Base-by-base conservation (phyloP, 2,113 vertebrate genomes). In the Tragelaphus imberbis region DNA sequence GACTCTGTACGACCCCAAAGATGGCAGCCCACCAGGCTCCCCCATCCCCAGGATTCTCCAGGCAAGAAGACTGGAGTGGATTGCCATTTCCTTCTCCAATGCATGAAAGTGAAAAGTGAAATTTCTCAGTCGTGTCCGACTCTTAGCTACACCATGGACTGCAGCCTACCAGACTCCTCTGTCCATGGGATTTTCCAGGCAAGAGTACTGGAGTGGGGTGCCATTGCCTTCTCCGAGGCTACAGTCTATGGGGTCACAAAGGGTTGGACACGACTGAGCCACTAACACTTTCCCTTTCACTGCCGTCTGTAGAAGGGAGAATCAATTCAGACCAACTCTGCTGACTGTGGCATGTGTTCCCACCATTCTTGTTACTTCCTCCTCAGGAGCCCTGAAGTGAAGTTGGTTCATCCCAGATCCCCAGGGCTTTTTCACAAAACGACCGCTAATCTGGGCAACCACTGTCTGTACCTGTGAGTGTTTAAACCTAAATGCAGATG, bases 71-170 rank as follows among this genome's bases (percentile, higher is more conserved):
- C 28, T 30, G 28, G 59, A 30, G 28, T 27, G 13, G 61, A 28
- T 30, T 63, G 61, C 61, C 28, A 63, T 63, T 63, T 63, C 28
- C 28, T 63, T 63, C 28, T 30, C 28, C 61, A 63, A 15, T 15
- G 25, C 61, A 63, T 63, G 61, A 63, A 63, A 63, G 28, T 30
- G 61, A 63, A 63, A 63, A 63, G 28, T 63, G 61, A 63, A 63
- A 15, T 63, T 1, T 1, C 61, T 30, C 59, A 61, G 28, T 63
- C 13, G 2, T 63, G 28, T 30, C 61, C 0, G 0, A 30, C 28
- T 63, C 61, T 63, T 15, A 30, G 61, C 0, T 6, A 63, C 27
- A 0, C 61, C 13, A 30, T 63, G 61, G 61, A 7, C 61, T 33
- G 61, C 14, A 63, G 28, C 61, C 61, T 7, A 33, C 61, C 28